Evolutionary conservation across 2,888 invertebrate species (phyloP), one percentile per base, ranked within the genome.

Genomic region (Himalopsyche tibetana): DNA sequence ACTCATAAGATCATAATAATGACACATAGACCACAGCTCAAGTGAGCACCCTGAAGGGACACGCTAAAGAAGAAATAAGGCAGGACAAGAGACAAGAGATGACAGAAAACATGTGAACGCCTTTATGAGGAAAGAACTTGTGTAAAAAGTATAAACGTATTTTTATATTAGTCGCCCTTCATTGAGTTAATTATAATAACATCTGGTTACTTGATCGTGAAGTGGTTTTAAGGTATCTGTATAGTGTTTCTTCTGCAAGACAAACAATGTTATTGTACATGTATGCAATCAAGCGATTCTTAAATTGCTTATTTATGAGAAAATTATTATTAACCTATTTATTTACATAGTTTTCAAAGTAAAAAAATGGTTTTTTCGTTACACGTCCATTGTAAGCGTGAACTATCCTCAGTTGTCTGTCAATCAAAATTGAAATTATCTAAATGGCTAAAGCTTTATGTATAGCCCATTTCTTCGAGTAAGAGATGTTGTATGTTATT

Each of bases 51-150:
- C 84, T 84, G 82, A 84, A 82, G 84, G 84, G 84, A 86, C 83
- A 83, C 36, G 81, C 81, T 82, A 38, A 82, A 63, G 79, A 45
- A 82, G 84, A 84, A 86, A 84, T 86, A 84, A 84, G 80, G 84
- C 82, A 82, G 86, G 86, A 86, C 84, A 82, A 84, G 84, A 84
- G 86, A 86, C 84, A 84, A 84, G 84, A 84, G 86, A 86, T 84
- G 86, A 86, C 86, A 86, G 84, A 84, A 82, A 82, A 86, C 86
- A 86, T 81, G 84, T 80, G 86, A 86, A 82, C 84, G 42, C 84
- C 84, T 55, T 86, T 84, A 86, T 86, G 86, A 86, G 82, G 82
- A 84, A 84, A 84, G 63, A 63, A 28, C 63, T 28, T 8, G 19
- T 63, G 63, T 63, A 63, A 63, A 17, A 63, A 63, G 63, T 19